phyloP scores from a whole-genome alignment of 2,797 vertebrate genomes.

The Sardinella longiceps region DNA sequence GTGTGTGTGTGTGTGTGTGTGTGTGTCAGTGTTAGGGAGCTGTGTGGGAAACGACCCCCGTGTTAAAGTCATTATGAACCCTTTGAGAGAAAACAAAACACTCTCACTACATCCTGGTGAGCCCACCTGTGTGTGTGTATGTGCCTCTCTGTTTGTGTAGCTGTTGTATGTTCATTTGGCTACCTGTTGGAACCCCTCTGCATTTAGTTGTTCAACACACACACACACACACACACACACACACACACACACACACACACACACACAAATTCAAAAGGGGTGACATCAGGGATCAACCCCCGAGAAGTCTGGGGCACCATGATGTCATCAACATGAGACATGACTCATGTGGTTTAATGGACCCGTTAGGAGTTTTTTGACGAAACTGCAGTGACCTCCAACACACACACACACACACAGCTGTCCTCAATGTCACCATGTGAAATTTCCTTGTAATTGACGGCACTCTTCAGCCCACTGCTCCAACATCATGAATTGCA shows the following conservation, averaged over 20 bases:
- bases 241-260: not conserved
- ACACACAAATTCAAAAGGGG: not conserved
- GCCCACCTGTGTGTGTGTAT: constrained; percentile 9
- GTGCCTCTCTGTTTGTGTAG: not conserved
- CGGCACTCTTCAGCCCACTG: too few species aligned
- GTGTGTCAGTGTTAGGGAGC: too few species aligned
- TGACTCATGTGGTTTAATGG: not conserved
- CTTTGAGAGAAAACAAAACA: not conserved
- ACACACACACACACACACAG: not conserved
- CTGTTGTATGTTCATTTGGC: not conserved
- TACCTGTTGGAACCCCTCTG: not conserved
- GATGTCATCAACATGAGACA: constrained; percentile 19
- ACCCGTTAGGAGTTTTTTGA: not conserved
- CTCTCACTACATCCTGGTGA: not conserved
- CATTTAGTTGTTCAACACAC: not conserved
- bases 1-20: too few species aligned
- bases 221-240: not conserved
- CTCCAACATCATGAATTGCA: too few species aligned
- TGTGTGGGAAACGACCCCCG: not conserved
- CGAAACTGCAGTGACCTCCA: not conserved
- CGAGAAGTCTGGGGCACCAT: not conserved
- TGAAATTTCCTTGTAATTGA: too few species aligned
- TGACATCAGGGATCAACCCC: not conserved
- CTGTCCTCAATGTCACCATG: too few species aligned
- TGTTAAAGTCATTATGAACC: constrained; percentile 8